Evolutionary conservation across 92 coral and sea anemone genomes (phyloP).

Genomic region (Siderastrea radians): DNA sequence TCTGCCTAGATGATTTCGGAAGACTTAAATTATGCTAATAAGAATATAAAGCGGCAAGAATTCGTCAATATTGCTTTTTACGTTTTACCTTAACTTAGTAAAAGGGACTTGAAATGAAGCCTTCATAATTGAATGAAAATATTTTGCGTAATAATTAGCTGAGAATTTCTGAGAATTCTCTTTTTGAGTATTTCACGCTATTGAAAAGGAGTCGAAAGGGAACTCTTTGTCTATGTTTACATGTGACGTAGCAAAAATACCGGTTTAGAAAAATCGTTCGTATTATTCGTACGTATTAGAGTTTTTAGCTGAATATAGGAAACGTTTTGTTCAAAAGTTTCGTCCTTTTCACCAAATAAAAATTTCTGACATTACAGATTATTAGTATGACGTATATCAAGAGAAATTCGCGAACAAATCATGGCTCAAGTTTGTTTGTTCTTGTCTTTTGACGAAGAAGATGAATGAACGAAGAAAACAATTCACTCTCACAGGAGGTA

Average conservation of each 20-base stretch:
- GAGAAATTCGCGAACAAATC: background rate
- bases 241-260: conserved; percentile 34
- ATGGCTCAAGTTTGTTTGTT: background rate
- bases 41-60: background rate
- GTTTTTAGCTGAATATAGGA: background rate
- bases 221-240: background rate
- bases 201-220: background rate
- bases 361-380: background rate
- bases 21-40: conserved; percentile 5
- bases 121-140: background rate
- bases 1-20: conserved; percentile 5
- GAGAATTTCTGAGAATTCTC: background rate
- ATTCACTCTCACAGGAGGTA: background rate
- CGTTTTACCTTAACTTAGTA: background rate
- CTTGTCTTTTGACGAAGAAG: background rate
- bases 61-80: background rate
- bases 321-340: background rate
- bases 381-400: background rate
- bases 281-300: background rate
- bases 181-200: background rate
- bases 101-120: background rate
- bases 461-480: conserved; percentile 15
- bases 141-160: background rate
- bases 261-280: background rate
- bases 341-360: background rate